Conservation (phyloP, 2,797 vertebrate species). For the Tolypeutes matacus region DNA sequence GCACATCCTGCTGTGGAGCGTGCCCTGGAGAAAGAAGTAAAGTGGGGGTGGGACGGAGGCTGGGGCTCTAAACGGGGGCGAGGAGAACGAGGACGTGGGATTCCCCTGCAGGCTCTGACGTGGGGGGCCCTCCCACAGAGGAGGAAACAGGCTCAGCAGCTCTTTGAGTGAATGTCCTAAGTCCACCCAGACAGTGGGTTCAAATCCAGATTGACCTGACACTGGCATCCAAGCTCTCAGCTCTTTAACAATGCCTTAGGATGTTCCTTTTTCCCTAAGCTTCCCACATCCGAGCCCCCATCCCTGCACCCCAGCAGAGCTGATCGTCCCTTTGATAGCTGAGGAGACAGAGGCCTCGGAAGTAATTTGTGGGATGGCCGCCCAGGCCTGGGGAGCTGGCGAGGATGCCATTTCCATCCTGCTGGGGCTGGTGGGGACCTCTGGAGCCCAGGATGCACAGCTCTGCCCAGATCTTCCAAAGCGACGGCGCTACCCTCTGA, state of each 20-base stretch:
- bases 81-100: rapidly evolving
- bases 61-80: too few species aligned
- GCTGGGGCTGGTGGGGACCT: background rate
- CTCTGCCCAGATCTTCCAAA: background rate
- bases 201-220: background rate
- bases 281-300: too few species aligned
- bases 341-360: background rate
- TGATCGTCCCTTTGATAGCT: background rate
- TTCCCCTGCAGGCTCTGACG: rapidly evolving
- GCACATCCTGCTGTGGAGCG: too few species aligned
- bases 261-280: background rate
- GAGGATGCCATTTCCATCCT: background rate
- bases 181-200: background rate
- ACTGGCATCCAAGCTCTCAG: background rate
- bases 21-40: background rate
- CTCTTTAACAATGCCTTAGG: rapidly evolving
- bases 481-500: constrained; percentile 3
- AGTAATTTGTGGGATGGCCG: background rate
- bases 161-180: background rate
- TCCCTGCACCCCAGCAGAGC: too few species aligned
- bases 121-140: background rate
- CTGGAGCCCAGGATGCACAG: background rate
- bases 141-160: background rate
- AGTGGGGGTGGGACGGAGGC: too few species aligned
- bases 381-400: background rate